A percentile compares a stretch with the other conserved stretches of the same genome.
Conservation (phyloP, 1,140 invertebrate species). For the Trachymyrmex cornetzi region DNA sequence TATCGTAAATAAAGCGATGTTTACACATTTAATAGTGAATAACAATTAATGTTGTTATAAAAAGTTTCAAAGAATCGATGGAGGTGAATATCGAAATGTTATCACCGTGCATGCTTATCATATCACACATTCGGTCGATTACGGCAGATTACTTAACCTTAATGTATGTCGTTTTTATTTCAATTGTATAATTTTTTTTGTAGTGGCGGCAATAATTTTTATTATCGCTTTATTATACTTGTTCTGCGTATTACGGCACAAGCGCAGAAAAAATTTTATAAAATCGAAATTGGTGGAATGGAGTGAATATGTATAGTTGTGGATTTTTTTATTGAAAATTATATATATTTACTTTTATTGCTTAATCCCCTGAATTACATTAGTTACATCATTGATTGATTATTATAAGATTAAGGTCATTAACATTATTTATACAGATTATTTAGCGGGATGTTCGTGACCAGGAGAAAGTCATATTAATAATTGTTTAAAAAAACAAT, state of each 20-base stretch:
- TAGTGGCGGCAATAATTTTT: not conserved
- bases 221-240: not conserved
- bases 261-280: not conserved
- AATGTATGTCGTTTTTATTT: not conserved
- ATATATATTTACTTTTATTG: not conserved
- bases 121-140: conserved; percentile 2
- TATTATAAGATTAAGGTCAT: not conserved
- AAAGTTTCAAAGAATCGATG: not conserved
- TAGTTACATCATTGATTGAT: not conserved
- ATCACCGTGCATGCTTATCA: not conserved
- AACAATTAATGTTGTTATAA: not conserved
- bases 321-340: not conserved
- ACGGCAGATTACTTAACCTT: conserved; percentile 7
- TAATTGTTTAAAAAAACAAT: not conserved
- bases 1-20: not conserved
- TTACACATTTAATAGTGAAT: not conserved
- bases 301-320: not conserved
- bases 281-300: not conserved
- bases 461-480: not conserved
- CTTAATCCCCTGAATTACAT: not conserved
- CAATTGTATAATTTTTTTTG: not conserved
- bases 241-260: not conserved
- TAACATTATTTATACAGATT: conserved; percentile 25
- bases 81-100: not conserved
- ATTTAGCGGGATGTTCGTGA: not conserved